Evolutionary conservation across 2,113 vertebrate species (phyloP), one percentile per base, ranked within the genome.

Genomic region (Lonchura striata): DNA sequence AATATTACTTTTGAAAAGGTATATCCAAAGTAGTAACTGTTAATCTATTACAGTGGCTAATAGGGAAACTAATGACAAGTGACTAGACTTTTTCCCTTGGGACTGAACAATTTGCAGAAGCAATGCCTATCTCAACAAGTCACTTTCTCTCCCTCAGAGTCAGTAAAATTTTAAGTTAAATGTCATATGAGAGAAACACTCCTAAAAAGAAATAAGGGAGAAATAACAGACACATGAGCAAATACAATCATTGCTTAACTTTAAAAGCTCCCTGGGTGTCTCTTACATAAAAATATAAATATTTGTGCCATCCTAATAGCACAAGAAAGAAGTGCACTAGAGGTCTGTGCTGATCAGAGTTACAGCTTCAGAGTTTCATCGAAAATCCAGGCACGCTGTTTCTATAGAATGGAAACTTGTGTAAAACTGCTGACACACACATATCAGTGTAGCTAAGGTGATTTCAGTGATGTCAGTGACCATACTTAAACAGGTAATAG

Each of bases 101-200:
- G 85, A 64, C 44, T 21, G 92, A 71, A 49, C 20, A 69, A 94
- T 97, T 75, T 95, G 35, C 75, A 82, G 89, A 44, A 86, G 63
- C 65, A 84, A 47, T 53, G 35, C 28, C 59, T 50, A 50, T 56
- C 21, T 96, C 77, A 47, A 82, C 69, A 74, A 93, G 46, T 28
- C 47, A 70, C 80, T 68, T 90, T 87, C 19, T 65, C 63, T 91
- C 66, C 47, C 52, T 69, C 42, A 89, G 79, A 56, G 70, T 72
- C 31, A 76, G 63, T 37, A 78, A 31, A 52, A 75, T 80, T 72
- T 57, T 13, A 70, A 79, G 53, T 61, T 81, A 80, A 71, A 92
- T 81, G 74, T 85, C 76, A 50, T 53, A 14, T 21, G 19, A 27
- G 16, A 88, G 24, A 33, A 76, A 79, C 31, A 66, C 3, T 78